phyloP scores from a whole-genome alignment of 2,888 invertebrate species.

The Digitonthophagus gazella region DNA sequence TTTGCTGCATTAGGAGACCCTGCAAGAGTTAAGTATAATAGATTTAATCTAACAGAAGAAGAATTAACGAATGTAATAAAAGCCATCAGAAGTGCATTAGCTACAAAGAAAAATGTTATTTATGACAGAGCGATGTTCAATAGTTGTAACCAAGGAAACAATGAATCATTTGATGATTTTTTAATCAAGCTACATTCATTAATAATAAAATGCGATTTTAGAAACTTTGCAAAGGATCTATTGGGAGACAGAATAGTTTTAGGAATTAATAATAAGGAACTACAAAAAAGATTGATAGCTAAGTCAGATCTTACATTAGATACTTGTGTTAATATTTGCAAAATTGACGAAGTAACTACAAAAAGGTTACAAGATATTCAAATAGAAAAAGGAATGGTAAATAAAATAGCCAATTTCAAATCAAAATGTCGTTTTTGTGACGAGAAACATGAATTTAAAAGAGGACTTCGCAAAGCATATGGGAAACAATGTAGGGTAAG shows the following conservation, averaged over 20 bases:
- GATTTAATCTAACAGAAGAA: slow-evolving; percentile 18
- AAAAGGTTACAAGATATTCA: neutral
- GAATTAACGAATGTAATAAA: neutral
- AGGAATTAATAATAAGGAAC: too few relatives aligned
- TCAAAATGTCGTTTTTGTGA: slow-evolving; percentile 13
- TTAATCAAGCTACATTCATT: neutral
- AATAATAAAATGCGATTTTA: slow-evolving; percentile 18
- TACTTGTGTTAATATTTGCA: neutral
- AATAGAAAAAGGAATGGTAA: neutral
- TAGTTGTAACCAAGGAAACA: slow-evolving; percentile 19
- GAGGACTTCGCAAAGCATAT: neutral
- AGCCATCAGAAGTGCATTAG: slow-evolving; percentile 7
- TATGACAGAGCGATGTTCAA: slow-evolving; percentile 22
- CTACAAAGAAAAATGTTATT: slow-evolving; percentile 15
- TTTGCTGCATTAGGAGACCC: slow-evolving; percentile 4
- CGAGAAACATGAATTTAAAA: slow-evolving; percentile 13
- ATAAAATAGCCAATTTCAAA: slow-evolving; percentile 3
- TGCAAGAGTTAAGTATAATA: slow-evolving; percentile 3
- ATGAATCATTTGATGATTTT: neutral
- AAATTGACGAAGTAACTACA: slow-evolving; percentile 9
- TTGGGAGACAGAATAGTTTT: too few relatives aligned
- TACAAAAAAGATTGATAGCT: slow-evolving; percentile 12
- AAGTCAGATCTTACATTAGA: slow-evolving; percentile 13
- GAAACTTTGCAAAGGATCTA: neutral
- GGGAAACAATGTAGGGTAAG: slow-evolving; percentile 2